These are phyloP conservation scores for Amphiprion clarkii DNA, from an alignment of 2,797 vertebrate species.

Conservation along the genomic window DNA sequence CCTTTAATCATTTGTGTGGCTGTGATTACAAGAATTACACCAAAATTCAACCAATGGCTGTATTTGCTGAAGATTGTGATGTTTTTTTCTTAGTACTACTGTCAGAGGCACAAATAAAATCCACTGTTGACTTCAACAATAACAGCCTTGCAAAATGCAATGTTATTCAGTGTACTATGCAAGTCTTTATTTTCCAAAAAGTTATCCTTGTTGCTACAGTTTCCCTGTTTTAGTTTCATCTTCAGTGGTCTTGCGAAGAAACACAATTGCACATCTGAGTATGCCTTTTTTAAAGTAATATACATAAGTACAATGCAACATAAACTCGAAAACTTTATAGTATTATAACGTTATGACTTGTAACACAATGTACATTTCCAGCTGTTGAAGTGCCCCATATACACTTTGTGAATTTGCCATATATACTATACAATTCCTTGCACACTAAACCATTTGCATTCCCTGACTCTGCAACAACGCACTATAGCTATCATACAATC, in stretches of 20 bases:
- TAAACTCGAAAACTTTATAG: conserved; percentile 9
- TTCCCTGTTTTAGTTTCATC: conserved; percentile 1
- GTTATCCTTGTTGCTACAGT: not conserved
- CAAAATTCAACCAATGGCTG: not conserved
- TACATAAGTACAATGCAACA: conserved; percentile 1
- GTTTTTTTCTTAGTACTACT: not conserved
- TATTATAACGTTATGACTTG: conserved; percentile 6
- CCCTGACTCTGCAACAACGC: conserved; percentile 47
- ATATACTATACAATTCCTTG: conserved; percentile 27
- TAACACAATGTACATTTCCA: conserved; percentile 20
- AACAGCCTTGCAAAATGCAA: not conserved
- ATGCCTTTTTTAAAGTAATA: conserved; percentile 2
- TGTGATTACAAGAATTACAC: not conserved
- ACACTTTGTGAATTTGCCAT: conserved; percentile 23
- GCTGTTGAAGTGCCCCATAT: conserved; percentile 19
- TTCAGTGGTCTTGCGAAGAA: conserved; percentile 7
- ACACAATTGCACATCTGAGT: not conserved
- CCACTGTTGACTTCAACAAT: conserved; percentile 1
- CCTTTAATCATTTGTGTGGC: not conserved
- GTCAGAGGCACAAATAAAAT: conserved; percentile 5
- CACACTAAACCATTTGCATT: conserved; percentile 55
- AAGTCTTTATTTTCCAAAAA: not conserved
- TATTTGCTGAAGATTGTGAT: not conserved
- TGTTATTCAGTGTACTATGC: not conserved
- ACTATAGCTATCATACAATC: conserved; percentile 46